Evolutionary conservation across 2,888 invertebrate genomes (phyloP), one percentile per base, ranked within the genome.

Genomic region (Pinctada fucata): DNA sequence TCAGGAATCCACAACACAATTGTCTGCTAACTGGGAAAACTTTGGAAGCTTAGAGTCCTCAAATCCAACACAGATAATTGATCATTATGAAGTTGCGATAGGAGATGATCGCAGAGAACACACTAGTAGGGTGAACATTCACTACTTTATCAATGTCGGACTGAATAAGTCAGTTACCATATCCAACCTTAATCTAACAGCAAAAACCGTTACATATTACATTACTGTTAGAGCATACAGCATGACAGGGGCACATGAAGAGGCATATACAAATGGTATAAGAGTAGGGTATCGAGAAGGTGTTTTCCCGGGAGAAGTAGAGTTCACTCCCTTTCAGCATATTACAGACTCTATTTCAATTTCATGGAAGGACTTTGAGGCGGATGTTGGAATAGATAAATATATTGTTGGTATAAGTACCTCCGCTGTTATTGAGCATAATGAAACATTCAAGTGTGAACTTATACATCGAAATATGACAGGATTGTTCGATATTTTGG

Each of bases 191-290:
- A 86, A 84, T 68, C 79, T 89, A n/a, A 85, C 84, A 1, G 74
- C 84, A 0, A 85, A 85, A 69, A 72, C 83, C 13, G 84, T 85
- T 3, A 84, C 82, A 2, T 89, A 88, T 75, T 89, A 84, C 71
- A 80, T 88, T 63, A 88, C 88, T 6, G 88, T 89, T 3, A 79
- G 88, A 31, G 87, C 85, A 3, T 81, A 84, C 75, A 88, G 87
- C 63, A 70, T 75, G n/a, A 85, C 88, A 10, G 87, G 87, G 6
- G 84, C 86, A 2, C 79, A 78, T 71, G 83, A 80, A 3, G 88
- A 88, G 79, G 84, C 80, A 13, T 84, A 81, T 63, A 87, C 88
- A 0, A 87, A 88, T 75, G 89, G 89, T 3, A 80, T 89, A 16
- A 75, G 79, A 58, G 87, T 86, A 2, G 88, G 88, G 3, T 86